Evolutionary conservation across 2,888 invertebrate species (phyloP).

Genomic region (Nymphalis polychloros): DNA sequence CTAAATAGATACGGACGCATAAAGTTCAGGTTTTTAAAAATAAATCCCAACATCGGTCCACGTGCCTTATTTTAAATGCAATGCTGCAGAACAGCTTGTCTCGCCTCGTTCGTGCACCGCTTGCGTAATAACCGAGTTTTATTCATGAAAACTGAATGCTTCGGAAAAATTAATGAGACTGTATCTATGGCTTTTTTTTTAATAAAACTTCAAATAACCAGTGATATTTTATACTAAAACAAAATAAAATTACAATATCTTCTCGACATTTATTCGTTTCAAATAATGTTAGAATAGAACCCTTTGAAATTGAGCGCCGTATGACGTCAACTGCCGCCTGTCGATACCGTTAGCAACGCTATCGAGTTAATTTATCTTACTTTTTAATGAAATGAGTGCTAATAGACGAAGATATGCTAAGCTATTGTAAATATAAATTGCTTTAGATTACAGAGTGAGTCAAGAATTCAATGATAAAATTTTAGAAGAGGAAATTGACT

Average conservation of each 20-base stretch:
- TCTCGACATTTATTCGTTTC: too few species aligned
- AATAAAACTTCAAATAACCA: neutral
- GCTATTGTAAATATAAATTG: too few species aligned
- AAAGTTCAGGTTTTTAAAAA: slow-evolving; percentile 6
- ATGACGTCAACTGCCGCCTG: too few species aligned
- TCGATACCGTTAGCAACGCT: too few species aligned
- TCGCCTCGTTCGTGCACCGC: slow-evolving; percentile 37
- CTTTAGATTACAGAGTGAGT: too few species aligned
- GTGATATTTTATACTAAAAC: neutral
- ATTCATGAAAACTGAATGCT: slow-evolving; percentile 37
- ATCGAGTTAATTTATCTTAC: too few species aligned
- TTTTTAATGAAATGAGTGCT: too few species aligned
- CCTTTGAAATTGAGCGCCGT: too few species aligned
- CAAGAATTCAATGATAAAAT: too few species aligned
- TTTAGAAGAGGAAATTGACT: too few species aligned
- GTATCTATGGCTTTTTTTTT: neutral
- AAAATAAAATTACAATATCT: neutral
- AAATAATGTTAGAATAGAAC: too few species aligned
- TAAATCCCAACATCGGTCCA: slow-evolving; percentile 13
- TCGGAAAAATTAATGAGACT: slow-evolving; percentile 11
- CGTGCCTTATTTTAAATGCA: slow-evolving; percentile 34
- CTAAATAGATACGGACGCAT: neutral
- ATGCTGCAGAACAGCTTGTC: slow-evolving; percentile 38
- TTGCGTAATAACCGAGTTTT: slow-evolving; percentile 38
- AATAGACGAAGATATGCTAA: too few species aligned